Conservation (phyloP, 2,113 vertebrate genomes). For the Phoxinus phoxinus region DNA sequence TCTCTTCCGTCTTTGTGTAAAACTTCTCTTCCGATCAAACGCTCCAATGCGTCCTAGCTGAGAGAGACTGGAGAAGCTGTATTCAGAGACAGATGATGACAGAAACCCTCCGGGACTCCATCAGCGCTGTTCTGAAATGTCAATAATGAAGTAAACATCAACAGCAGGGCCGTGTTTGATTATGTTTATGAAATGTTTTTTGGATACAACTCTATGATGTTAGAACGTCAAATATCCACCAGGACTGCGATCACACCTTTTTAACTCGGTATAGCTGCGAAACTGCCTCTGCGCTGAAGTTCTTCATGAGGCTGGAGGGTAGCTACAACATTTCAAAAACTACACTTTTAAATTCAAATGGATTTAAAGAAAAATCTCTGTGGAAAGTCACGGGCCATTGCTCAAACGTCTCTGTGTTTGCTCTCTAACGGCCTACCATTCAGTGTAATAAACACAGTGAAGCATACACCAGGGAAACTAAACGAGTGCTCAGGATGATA, state of each 20-base stretch:
- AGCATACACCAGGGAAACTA: constrained; percentile 48
- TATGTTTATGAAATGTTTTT: constrained; percentile 38
- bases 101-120: constrained; percentile 8
- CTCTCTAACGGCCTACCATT: constrained; percentile 34
- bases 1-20: neutral
- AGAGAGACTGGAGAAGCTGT: constrained; percentile 47
- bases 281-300: neutral
- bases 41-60: constrained; percentile 47
- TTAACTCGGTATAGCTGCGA: neutral
- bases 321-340: neutral
- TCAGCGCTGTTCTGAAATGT: neutral
- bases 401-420: neutral
- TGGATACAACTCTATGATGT: constrained; percentile 12
- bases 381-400: neutral
- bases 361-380: neutral
- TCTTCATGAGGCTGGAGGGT: neutral
- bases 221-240: neutral
- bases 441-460: constrained; percentile 58
- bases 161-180: constrained; percentile 13
- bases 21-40: constrained; percentile 43
- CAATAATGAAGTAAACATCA: constrained; percentile 36
- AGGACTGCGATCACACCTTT: neutral
- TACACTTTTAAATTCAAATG: constrained; percentile 1
- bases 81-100: constrained; percentile 8
- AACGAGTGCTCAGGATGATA: constrained; percentile 67